Evolutionary conservation across 2,113 vertebrate species (phyloP), one percentile per base, ranked within the genome.

Genomic region (Nycticryphes semicollaris): DNA sequence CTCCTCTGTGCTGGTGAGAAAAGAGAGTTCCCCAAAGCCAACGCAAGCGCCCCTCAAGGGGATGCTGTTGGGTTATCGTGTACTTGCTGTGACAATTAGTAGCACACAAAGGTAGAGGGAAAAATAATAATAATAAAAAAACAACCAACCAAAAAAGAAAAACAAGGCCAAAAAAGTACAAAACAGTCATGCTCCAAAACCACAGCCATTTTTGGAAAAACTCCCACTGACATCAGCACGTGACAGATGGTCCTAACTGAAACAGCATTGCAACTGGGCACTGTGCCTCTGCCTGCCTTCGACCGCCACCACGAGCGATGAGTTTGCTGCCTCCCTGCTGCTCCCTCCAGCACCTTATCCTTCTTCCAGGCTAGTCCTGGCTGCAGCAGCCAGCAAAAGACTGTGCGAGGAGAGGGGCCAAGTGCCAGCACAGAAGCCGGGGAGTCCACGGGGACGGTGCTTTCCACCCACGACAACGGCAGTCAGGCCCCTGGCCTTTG

Each of bases 191-290:
- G 31, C 90, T 81, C 48, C 66, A 76, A 89, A 87, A 41, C 69
- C 81, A 69, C 41, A 82, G 84, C 94, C 84, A 62, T 95, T 93
- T 96, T 79, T 82, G 94, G 95, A 66, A 84, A 66, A 92, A 92
- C 86, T 94, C 88, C 66, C 43, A 37, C 70, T 88, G 90, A n/a
- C 64, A 70, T n/a, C 35, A 48, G 68, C 75, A 23, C 3, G 21
- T 95, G 90, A 89, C 86, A 90, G 90, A 90, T 72, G 59, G 90
- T 63, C 30, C 85, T 7, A 27, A 62, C 74, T 53, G 68, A 28
- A 91, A 64, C 66, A 86, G 92, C 83, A 72, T 5, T 59, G 72
- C 63, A 12, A 0, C 80, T 60, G 90, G 86, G 95, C 87, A 35
- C 76, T 12, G 68, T 88, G 89, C 92, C 93, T 69, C 64, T 86